A percentile compares a stretch with the other conserved stretches of the same genome.
Evolutionary conservation across 2,113 vertebrate genomes (phyloP).

Genomic region (Empidonax traillii): DNA sequence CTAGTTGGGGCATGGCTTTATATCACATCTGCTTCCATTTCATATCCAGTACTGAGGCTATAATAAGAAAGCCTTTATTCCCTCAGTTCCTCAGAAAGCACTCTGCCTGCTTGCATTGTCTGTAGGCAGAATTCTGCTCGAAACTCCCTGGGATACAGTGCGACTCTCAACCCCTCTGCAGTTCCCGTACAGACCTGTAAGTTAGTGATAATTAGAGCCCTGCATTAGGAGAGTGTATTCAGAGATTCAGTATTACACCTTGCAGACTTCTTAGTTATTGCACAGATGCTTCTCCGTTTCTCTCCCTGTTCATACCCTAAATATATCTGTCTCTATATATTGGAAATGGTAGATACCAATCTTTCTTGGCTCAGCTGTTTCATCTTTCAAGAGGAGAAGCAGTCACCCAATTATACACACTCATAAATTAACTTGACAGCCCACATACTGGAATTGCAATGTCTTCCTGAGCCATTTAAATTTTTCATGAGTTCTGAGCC

Average conservation of each 20-base stretch:
- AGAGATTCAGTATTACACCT: not conserved
- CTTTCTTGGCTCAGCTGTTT: slow-evolving; percentile 58
- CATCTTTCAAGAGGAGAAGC: slow-evolving; percentile 61
- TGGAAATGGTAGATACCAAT: slow-evolving; percentile 59
- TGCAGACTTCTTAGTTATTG: not conserved
- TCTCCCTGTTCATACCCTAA: not conserved
- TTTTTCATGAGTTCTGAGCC: slow-evolving; percentile 45
- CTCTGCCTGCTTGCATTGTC: not conserved
- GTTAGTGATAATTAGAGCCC: not conserved
- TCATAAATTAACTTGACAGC: slow-evolving; percentile 76
- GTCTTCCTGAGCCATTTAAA: slow-evolving; percentile 24
- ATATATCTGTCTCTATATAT: slow-evolving; percentile 34
- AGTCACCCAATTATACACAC: slow-evolving; percentile 51
- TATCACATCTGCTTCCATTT: not conserved
- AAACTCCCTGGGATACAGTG: not conserved
- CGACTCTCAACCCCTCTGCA: not conserved
- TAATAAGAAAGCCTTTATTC: not conserved
- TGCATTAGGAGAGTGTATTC: not conserved
- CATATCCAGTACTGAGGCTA: not conserved
- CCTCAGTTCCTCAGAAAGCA: not conserved
- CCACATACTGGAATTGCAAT: not conserved
- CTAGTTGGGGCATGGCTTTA: not conserved
- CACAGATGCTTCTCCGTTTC: not conserved
- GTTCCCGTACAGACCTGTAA: not conserved
- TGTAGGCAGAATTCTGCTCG: not conserved